Evolutionary conservation across 2,113 vertebrate genomes (phyloP).

Genomic region (Gadus chalcogrammus): DNA sequence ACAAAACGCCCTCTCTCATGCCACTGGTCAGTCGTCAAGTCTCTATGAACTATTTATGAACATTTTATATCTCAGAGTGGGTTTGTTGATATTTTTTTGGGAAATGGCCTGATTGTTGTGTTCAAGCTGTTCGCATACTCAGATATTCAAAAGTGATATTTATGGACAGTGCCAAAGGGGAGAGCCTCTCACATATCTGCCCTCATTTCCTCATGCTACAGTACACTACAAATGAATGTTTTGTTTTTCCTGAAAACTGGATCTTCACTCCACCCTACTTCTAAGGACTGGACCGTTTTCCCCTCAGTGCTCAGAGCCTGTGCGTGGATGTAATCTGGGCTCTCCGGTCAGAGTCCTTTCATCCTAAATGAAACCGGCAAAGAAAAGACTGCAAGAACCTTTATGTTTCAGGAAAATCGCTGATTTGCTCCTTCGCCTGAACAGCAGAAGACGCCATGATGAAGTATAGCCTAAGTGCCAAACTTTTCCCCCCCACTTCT

Average conservation of each 20-base stretch:
- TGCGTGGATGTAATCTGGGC: constrained; percentile 13
- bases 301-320: constrained; percentile 15
- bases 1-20: constrained; percentile 38
- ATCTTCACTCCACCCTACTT: constrained; percentile 18
- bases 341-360: constrained; percentile 14
- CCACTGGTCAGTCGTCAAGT: constrained; percentile 43
- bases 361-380: constrained; percentile 9
- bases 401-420: constrained; percentile 23
- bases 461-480: constrained; percentile 65
- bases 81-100: constrained; percentile 51
- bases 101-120: constrained; percentile 42
- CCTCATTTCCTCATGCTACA: constrained; percentile 39
- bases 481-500: constrained; percentile 27
- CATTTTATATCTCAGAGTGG: constrained; percentile 61
- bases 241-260: constrained; percentile 1
- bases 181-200: constrained; percentile 50
- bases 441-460: constrained; percentile 40
- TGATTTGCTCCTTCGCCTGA: constrained; percentile 28
- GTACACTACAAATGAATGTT: constrained; percentile 32
- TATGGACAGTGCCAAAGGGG: constrained; percentile 71
- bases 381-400: constrained; percentile 17
- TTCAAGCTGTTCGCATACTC: constrained; percentile 48
- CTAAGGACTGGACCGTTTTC: not conserved
- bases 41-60: constrained; percentile 75
- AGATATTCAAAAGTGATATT: constrained; percentile 53